Conservation (phyloP, 2,888 invertebrate species). For the Vandiemenella viatica region DNA sequence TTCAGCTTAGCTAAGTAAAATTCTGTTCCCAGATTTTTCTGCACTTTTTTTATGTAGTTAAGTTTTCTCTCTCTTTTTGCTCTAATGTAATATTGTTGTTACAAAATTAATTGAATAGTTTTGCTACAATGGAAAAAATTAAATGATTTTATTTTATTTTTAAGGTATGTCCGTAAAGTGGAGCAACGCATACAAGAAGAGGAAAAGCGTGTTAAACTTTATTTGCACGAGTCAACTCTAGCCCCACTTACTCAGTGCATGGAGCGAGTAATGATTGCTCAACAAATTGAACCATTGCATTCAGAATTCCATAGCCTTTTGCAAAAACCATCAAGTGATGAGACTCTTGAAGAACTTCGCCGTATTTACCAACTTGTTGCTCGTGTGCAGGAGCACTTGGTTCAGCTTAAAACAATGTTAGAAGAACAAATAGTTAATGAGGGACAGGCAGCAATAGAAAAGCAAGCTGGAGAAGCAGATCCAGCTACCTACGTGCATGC, state of each 20-base stretch:
- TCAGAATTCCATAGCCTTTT: slow-evolving; percentile 85
- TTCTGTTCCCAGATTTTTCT: too few relatives aligned
- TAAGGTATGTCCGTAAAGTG: too few relatives aligned
- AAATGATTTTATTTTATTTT: too few relatives aligned
- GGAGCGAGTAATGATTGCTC: slow-evolving; percentile 87
- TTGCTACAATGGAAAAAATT: too few relatives aligned
- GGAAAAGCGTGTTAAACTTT: slow-evolving; percentile 79
- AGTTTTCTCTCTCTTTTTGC: too few relatives aligned
- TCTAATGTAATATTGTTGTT: too few relatives aligned
- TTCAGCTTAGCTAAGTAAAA: too few relatives aligned
- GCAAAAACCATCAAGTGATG: too few relatives aligned
- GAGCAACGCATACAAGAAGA: slow-evolving; percentile 89
- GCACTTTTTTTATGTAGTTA: too few relatives aligned
- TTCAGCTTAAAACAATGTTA: slow-evolving; percentile 69
- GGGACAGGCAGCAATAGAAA: slow-evolving; percentile 83
- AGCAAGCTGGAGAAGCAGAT: slow-evolving; percentile 90
- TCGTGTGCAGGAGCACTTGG: slow-evolving; percentile 78
- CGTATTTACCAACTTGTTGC: slow-evolving; percentile 91
- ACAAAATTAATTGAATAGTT: too few relatives aligned
- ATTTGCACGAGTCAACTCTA: slow-evolving; percentile 86
- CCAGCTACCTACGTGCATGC: slow-evolving; percentile 94
- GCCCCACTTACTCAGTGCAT: slow-evolving; percentile 78
- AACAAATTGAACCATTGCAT: slow-evolving; percentile 90
- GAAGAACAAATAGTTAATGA: slow-evolving; percentile 88
- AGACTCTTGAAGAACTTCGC: slow-evolving; percentile 85